A percentile compares a stretch with the other conserved stretches of the same genome.
These are phyloP conservation scores for Neotoxoptera formosana DNA, from an alignment of 1,140 invertebrate species.

Conservation along the genomic window DNA sequence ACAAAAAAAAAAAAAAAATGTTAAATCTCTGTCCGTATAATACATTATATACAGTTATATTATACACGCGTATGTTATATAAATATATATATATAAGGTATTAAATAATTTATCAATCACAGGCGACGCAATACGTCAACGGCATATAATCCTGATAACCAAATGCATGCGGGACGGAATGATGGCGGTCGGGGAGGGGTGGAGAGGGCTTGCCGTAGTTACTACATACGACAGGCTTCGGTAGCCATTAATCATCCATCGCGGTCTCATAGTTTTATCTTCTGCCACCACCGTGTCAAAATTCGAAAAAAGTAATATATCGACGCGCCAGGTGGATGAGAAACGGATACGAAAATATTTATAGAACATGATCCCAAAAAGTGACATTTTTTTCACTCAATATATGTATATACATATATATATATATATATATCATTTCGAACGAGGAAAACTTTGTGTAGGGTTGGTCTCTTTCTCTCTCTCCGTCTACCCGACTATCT, in stretches of 20 bases:
- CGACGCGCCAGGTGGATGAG: conserved; percentile 29
- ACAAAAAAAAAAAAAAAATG: neutral
- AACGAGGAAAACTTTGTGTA: neutral
- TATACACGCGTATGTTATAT: neutral
- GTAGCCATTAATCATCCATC: conserved; percentile 52
- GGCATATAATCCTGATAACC: conserved; percentile 45
- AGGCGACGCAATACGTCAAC: conserved; percentile 54
- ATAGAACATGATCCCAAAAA: conserved; percentile 26
- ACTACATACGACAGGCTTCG: conserved; percentile 27
- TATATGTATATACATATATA: neutral
- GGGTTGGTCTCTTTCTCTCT: neutral
- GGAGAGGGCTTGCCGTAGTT: neutral
- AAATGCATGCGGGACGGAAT: neutral
- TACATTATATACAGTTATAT: neutral
- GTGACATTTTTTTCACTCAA: neutral
- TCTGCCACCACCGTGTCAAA: conserved; percentile 39
- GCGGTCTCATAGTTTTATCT: conserved; percentile 54
- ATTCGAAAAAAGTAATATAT: conserved; percentile 40
- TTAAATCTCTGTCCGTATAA: neutral
- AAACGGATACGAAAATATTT: conserved; percentile 48
- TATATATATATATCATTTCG: neutral
- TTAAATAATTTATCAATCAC: conserved; percentile 57
- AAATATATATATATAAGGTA: neutral
- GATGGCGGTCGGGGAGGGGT: neutral
- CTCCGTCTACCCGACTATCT: neutral